Base-by-base conservation (phyloP, 2,888 invertebrate species). In the Neocrepidodera transversa region DNA sequence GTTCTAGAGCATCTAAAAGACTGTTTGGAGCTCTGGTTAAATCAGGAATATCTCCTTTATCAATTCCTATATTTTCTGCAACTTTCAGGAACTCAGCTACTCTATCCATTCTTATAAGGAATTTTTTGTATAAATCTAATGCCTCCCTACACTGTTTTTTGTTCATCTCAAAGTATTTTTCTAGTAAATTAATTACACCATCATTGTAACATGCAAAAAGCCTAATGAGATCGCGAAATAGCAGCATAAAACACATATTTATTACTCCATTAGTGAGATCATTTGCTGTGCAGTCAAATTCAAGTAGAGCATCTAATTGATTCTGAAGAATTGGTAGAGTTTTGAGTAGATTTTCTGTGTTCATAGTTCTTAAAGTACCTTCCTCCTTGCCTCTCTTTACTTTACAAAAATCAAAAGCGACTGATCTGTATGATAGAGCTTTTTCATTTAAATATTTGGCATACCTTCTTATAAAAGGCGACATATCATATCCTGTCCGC, bases 161-260 rank as follows among this genome's bases (percentile, higher is more conserved):
- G 82, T 97, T 98, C 97, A 99, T 97, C 80, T 97, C 97, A 82
- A 99, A 99, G 84, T 96, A 99, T 82, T 99, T 99, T 84, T 99
- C 99, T 81, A 99, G 82, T 68, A 99, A 86, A 83, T 98, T 99
- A 74, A 99, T 99, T 70, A 98, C 96, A 69, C 98, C 99, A 82
- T 99, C 99, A 82, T 99, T 99, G 85, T 99, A 99, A 82, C 98
- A 97, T 62, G 99, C 99, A 84, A 99, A 99, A 62, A 91, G 81
- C 63, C 99, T 89, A 78, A 99, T 99, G 78, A 99, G 89, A 86
- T 99, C 99, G 80, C 98, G 89, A 83, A 99, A 99, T 63, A 99
- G 87, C 69, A 99, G 86, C 93, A 99, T 97, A 81, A 99, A 99
- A 78, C 95, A 94, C 87, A 97, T 96, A 79, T 97, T 98, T 81